Base-by-base conservation (phyloP, 2,113 vertebrate genomes). In the Tachysurus vachellii region DNA sequence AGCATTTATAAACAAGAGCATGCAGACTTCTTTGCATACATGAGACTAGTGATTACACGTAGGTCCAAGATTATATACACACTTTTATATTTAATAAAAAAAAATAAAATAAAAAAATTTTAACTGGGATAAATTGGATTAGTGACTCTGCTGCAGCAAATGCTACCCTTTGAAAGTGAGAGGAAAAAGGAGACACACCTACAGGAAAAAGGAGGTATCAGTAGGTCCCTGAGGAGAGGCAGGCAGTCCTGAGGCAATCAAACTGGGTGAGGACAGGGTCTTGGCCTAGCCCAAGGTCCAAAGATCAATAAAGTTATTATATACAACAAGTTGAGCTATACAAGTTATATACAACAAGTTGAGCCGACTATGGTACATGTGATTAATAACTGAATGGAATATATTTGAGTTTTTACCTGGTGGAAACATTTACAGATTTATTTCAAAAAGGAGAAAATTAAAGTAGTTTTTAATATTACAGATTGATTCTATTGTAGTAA, bases 251-350 rank as follows among this genome's bases (percentile, higher is more conserved):
- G 80, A 84, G 53, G 62, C 88, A 89, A 89, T 84, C 85, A 87
- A 56, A 80, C 85, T 5, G 70, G 88, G 83, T 79, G 84, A 86
- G 80, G 88, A 89, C 81, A 62, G 47, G 64, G n/a, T 19, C 64
- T 61, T 42, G n/a, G 53, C 50, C 42, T 53, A 50, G 80, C 54
- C 50, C 83, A 21, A 73, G 70, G 83, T 68, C 76, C 68, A 11
- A 19, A 28, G 28, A 85, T 88, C 89, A 47, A 89, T 89, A 89
- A 89, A 88, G 80, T 70, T 54, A 89, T 89, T 88, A 87, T 53
- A 77, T 64, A 89, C 57, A 77, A 79, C 62, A 80, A 75, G 9
- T 19, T 61, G 36, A 81, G 83, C 36, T 70, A 42, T 5, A 28
- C 23, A n/a, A n/a, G n/a, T 89, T 88, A 87, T 53, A 77, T 64